phyloP scores from a whole-genome alignment of 2,888 invertebrate genomes.

The Tachina grossa region DNA sequence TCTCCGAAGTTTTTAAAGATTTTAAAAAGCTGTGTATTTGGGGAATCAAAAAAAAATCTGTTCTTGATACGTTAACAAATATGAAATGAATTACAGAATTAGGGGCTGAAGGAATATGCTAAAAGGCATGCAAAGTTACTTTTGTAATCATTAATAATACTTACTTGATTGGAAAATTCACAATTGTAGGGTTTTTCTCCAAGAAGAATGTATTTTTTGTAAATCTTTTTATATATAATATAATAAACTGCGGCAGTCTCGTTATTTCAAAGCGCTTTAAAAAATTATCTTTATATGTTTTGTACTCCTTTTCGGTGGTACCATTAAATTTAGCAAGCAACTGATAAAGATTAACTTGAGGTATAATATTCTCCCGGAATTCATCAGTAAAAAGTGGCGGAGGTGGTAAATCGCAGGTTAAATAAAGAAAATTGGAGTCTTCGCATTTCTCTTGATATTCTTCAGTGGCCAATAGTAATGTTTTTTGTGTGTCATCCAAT shows the following conservation, averaged over 20 bases:
- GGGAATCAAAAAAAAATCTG: too few relatives aligned
- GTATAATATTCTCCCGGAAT: conserved; percentile 98
- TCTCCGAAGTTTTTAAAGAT: too few relatives aligned
- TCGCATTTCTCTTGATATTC: conserved; percentile 94
- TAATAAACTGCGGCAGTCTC: conserved; percentile 95
- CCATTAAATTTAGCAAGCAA: conserved; percentile 98
- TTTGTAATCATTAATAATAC: conserved; percentile 82
- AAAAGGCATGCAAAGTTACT: background rate
- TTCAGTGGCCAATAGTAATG: conserved; percentile 89
- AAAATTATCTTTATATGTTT: conserved; percentile 99
- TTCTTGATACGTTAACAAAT: too few relatives aligned
- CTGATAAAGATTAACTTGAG: conserved; percentile 97
- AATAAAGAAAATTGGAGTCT: conserved; percentile 96
- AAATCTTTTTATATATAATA: conserved; percentile 98
- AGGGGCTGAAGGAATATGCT: too few relatives aligned
- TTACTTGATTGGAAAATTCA: conserved; percentile 99
- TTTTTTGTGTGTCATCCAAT: conserved; percentile 93
- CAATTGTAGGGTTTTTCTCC: conserved; percentile 99
- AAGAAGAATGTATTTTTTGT: conserved; percentile 99
- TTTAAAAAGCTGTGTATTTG: too few relatives aligned
- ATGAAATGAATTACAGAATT: too few relatives aligned
- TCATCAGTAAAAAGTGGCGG: conserved; percentile 99
- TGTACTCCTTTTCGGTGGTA: conserved; percentile 97
- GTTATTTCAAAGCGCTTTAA: conserved; percentile 98
- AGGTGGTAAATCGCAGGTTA: conserved; percentile 98